Base-by-base conservation (phyloP, 2,888 invertebrate genomes). In the Ophion costatus region DNA sequence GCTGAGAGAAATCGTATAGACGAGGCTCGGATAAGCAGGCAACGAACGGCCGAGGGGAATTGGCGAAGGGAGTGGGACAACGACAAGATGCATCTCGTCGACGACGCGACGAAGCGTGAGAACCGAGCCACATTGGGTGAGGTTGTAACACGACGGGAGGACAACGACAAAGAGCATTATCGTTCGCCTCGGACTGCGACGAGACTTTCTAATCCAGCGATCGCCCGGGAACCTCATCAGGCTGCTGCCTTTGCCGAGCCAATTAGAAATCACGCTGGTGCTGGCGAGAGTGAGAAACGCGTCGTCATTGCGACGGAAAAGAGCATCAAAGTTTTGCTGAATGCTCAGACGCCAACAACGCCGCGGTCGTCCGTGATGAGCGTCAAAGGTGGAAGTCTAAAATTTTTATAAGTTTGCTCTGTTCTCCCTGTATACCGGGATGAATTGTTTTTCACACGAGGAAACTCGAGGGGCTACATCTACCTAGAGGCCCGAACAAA, bases 61-160 rank as follows among this genome's bases (percentile, higher is more conserved):
- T 94, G 94, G 94, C 90, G 93, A 51, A 90, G 94, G 71, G 94
- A 94, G 84, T 94, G 94, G 94, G 94, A 94, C 86, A 93, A 92
- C 74, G 92, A 94, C 80, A 94, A 94, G 88, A 86, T 87, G 9
- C 88, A 89, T 78, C 85, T 90, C 51, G 86, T 86, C 7, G 87
- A 90, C 33, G 90, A 90, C 9, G 51, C 51, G 17, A 67, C 76
- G n/a, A 90, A 87, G 70, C 80, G 83, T 22, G 81, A 86, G 17
- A 75, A 80, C 80, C 84, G 84, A 3, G 74, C 81, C 69, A 82
- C 83, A 0, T 63, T 87, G 22, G 79, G 83, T 17, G 86, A 87
- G 4, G 82, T 74, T 10, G 67, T 63, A 17, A 29, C 69, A 4
- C 86, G 80, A 59, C 78, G 83, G 56, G 85, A 85, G n/a, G 63